Percentiles rank a stretch among this genome's conserved stretches.
phyloP scores from a whole-genome alignment of 2,797 vertebrate genomes.

The Leptodactylus fallax region DNA sequence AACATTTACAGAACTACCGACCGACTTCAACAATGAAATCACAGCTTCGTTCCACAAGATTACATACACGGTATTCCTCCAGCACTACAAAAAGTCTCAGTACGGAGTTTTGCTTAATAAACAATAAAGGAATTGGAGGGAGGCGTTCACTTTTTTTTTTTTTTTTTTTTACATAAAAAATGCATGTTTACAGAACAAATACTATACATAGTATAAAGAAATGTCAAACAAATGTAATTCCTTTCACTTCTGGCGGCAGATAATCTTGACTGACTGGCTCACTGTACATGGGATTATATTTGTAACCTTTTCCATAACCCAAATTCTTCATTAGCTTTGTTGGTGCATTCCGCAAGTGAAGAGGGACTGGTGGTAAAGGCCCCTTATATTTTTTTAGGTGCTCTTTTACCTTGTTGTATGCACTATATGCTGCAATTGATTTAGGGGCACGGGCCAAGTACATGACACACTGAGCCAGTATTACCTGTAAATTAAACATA shows the following conservation, averaged over 20 bases:
- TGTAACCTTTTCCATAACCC: conserved; percentile 91
- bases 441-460: conserved; percentile 93
- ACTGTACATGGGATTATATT: conserved; percentile 88
- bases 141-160: no score
- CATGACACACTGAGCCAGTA: conserved; percentile 92
- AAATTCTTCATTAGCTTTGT: conserved; percentile 92
- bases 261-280: conserved; percentile 88
- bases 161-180: no score
- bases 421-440: conserved; percentile 88
- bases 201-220: background rate
- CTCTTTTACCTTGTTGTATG: conserved; percentile 88
- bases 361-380: conserved; percentile 89
- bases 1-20: no score
- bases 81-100: no score
- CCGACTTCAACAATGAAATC: no score
- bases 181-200: conserved; percentile 4
- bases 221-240: conserved; percentile 81
- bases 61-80: no score
- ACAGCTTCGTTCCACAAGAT: no score
- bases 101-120: no score
- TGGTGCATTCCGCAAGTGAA: conserved; percentile 93
- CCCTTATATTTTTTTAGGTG: conserved; percentile 89
- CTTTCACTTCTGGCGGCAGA: conserved; percentile 85
- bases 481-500: conserved; percentile 79
- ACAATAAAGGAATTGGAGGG: no score